phyloP scores from a whole-genome alignment of 2,797 vertebrate genomes.

The Rhadinocentrus ornatus region DNA sequence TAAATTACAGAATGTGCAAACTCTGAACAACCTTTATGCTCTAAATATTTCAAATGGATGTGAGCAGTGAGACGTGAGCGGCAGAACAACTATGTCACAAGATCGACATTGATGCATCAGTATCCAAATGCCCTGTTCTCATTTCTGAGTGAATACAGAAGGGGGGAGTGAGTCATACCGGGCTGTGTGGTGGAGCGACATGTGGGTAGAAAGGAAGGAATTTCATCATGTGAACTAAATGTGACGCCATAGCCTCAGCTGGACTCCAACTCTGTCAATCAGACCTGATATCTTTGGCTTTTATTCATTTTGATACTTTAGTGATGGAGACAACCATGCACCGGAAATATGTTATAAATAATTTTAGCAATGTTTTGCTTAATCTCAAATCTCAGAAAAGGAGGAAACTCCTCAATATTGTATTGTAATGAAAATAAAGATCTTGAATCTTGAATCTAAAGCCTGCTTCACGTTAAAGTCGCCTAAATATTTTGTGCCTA shows the following conservation, averaged over 20 bases:
- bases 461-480: not conserved
- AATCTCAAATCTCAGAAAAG: constrained; percentile 10
- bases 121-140: constrained; percentile 51
- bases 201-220: constrained; percentile 51
- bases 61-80: constrained; percentile 47
- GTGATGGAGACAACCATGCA: constrained; percentile 18
- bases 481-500: not conserved
- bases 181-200: constrained; percentile 12
- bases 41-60: constrained; percentile 71
- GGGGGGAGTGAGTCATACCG: constrained; percentile 43
- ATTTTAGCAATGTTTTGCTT: constrained; percentile 15
- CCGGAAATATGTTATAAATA: not conserved
- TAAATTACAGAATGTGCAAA: constrained; percentile 59
- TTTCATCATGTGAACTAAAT: constrained; percentile 55
- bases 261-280: constrained; percentile 62
- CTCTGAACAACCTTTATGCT: constrained; percentile 61
- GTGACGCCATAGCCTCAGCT: constrained; percentile 40
- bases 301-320: constrained; percentile 22
- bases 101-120: constrained; percentile 50
- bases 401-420: too few species aligned
- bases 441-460: not conserved
- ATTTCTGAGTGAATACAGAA: constrained; percentile 50
- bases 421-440: too few species aligned
- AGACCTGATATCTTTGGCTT: constrained; percentile 32
- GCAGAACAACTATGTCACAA: constrained; percentile 52